Conservation (phyloP, 1,140 invertebrate genomes). For the Monochamus saltuarius region DNA sequence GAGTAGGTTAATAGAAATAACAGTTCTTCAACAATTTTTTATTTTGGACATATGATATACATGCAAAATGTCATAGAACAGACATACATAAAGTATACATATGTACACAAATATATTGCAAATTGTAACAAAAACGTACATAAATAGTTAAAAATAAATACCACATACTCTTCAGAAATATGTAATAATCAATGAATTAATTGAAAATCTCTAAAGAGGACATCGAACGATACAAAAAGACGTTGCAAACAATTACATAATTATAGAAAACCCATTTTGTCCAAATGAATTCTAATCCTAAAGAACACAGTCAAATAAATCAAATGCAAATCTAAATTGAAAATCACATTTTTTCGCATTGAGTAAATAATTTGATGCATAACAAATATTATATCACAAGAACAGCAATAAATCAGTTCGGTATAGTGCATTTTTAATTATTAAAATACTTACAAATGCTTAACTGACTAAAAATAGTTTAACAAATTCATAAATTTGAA, state of each 20-base stretch:
- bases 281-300: conserved; percentile 11
- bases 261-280: conserved; percentile 25
- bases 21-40: too few species aligned
- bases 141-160: conserved; percentile 16
- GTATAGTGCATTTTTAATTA: conserved; percentile 19
- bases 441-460: conserved; percentile 24
- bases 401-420: conserved; percentile 26
- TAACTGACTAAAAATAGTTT: conserved; percentile 14
- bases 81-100: conserved; percentile 8
- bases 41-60: too few species aligned
- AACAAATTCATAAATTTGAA: conserved; percentile 4
- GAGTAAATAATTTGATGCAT: conserved; percentile 15
- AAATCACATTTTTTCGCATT: conserved; percentile 22
- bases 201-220: conserved; percentile 19
- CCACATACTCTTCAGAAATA: conserved; percentile 18
- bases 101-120: conserved; percentile 12
- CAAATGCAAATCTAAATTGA: conserved; percentile 25
- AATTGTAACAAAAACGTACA: conserved; percentile 30
- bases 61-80: conserved; percentile 4
- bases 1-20: too few species aligned
- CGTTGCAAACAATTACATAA: background rate
- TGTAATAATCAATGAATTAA: conserved; percentile 8
- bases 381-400: conserved; percentile 27
- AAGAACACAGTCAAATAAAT: conserved; percentile 23
- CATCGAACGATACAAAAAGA: conserved; percentile 1